Base-by-base conservation (phyloP, 2,113 vertebrate species). In the Lepisosteus osseus region DNA sequence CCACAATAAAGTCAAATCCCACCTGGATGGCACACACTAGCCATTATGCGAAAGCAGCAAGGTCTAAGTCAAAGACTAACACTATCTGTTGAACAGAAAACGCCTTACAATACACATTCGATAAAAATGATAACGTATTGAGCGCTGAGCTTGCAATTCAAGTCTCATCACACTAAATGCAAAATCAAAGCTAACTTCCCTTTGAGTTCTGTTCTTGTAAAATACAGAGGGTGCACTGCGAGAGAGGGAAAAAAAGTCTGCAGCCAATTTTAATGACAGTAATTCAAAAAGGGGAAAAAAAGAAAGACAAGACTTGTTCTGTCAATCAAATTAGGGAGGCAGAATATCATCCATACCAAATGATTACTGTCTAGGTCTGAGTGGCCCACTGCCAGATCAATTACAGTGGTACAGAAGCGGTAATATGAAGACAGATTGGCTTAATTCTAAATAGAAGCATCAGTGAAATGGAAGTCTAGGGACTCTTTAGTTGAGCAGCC, bases 341-440 rank as follows among this genome's bases (percentile, higher is more conserved):
- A 71, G 84, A 84, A 80, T 75, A 82, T 83, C 72, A 71, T 87
- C 79, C 78, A 72, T 76, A 78, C 84, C 76, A 77, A 85, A 77
- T 74, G 78, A 87, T 84, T 83, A 79, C 77, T 61, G 73, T 72
- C 81, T 76, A 73, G 76, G 75, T 80, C 43, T 73, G 72, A 79
- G 70, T 80, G 87, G 85, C 74, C 0, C 79, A 71, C 76, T 66
- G 87, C 85, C 88, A 90, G 82, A 87, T 90, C 89, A 88, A 90
- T 92, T 87, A 86, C 68, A 78, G 72, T 65, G 56, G 72, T 74
- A 74, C 76, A 76, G 68, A 80, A 83, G 77, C 83, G 77, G 83
- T 90, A 84, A 89, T 81, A 88, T 74, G 85, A 89, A 93, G 90
- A 93, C 75, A 82, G 78, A 91, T 84, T 73, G 67, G 77, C 79